Evolutionary conservation across 2,888 invertebrate genomes (phyloP), one percentile per base, ranked within the genome.

Genomic region (Chydorus sphaericus): DNA sequence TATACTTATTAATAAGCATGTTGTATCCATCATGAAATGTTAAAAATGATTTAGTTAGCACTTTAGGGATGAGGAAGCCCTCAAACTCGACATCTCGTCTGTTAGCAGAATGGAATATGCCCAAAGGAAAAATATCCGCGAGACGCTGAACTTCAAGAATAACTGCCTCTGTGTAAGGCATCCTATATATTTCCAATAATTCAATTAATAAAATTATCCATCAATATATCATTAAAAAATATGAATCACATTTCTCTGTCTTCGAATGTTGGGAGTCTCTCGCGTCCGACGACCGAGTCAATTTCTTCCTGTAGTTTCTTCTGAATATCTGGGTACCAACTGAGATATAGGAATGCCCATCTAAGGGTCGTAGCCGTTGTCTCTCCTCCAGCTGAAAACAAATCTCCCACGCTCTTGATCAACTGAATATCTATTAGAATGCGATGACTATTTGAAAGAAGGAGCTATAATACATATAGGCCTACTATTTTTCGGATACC

Each of bases 141-240:
- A 54, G 39, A 39, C 54, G 10, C 26, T 54, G 54, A 8, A 54
- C 39, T 39, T 54, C 54, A 4, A 39, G 54, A n/a, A 54, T 54
- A 26, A 54, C 54, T 28, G 54, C 54, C 23, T 54, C 54, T 1
- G 38, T 54, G 26, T 54, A 54, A n/a, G 54, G 54, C 54, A 54
- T 54, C n/a, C 54, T 54, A 26, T n/a, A n/a, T n/a, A n/a, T n/a
- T n/a, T n/a, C n/a, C n/a, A n/a, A n/a, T n/a, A n/a, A n/a, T n/a
- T n/a, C n/a, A n/a, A n/a, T n/a, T n/a, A n/a, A n/a, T n/a, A n/a
- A 3, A 10, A n/a, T n/a, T n/a, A n/a, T n/a, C n/a, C n/a, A n/a
- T 52, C 11, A 16, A 14, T 31, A 4, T 33, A 52, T 36, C 16
- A 26, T 18, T 16, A 5, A 14, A 14, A 10, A 33, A n/a, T 52